Base-by-base conservation (phyloP, 2,888 invertebrate species). In the Rhaphigaster nebulosa region DNA sequence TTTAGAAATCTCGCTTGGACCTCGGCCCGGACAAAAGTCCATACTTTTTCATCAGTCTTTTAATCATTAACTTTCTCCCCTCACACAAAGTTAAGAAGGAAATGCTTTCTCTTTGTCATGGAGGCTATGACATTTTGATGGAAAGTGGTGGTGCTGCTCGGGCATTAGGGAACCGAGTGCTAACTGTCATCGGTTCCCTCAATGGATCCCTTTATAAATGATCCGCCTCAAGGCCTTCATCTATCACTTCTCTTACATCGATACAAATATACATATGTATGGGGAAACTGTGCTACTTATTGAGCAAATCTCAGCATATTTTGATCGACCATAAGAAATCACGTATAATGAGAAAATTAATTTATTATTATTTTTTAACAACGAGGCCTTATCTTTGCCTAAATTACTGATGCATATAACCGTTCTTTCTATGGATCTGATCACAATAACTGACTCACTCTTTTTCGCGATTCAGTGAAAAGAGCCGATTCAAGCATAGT, bases 61-160 rank as follows among this genome's bases (percentile, higher is more conserved):
- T 76, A 76, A 76, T 76, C 70, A 38, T 76, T 38, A 38, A 76
- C 70, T 76, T 76, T 76, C 70, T 76, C 70, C 34, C 20, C 20
- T 3, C 34, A 76, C 70, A 76, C 38, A 34, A 60, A 76, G 70
- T 76, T 76, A 76, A 76, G 70, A 76, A 76, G 70, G 70, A 76
- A 76, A 76, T 76, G 70, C 70, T 76, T 76, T 76, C 70, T 76
- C 70, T 76, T 76, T 76, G 70, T 76, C 70, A 38, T 76, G 70
- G 34, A 76, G 70, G 70, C 38, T 76, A 76, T 76, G 70, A 38
- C 70, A 76, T 76, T 76, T 76, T 76, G 70, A 76, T 76, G 70
- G 70, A 76, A 70, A 76, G 70, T 76, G 70, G 70, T 76, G 70
- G n/a, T 10, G 70, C 20, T 76, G 34, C 34, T 20, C 34, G 38